Base-by-base conservation (phyloP, 2,888 invertebrate species). In the Alloplasta piceator region DNA sequence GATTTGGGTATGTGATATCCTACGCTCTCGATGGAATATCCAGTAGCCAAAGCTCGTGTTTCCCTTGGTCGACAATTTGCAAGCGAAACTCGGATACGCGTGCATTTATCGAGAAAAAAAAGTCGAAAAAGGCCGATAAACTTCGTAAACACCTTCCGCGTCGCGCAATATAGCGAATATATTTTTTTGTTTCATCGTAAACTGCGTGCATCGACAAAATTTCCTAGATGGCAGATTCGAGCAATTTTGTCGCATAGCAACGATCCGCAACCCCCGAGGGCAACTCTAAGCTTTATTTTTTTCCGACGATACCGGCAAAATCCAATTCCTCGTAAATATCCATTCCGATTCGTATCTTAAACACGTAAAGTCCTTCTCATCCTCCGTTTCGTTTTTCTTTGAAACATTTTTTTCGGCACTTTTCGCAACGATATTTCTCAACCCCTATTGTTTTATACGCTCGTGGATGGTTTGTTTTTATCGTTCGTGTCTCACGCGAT, bases 231-330 rank as follows among this genome's bases (percentile, higher is more conserved):
- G 26, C 26, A 26, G 26, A 26, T 26, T 26, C 26, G 64, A 55
- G 43, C 36, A 26, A 43, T 56, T 74, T 74, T 70, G 79, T 74
- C 64, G 79, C 74, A 38, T 43, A 64, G 68, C 56, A 64, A 74
- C 58, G 26, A 26, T 26, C 71, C 68, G 79, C 68, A 79, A 64
- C 74, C 79, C 79, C 74, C 58, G 63, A 58, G 79, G 79, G 26
- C 26, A 26, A 26, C 26, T 70, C 39, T 14, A 61, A 50, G n/a
- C 14, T 43, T 26, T 46, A 61, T 46, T 64, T 70, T 70, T 50
- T 56, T 6, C 71, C 48, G 43, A 43, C 10, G 10, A 43, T 7
- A 4, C 36, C 41, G 41, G 52, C 36, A 10, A 67, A 72, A 67
- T 38, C 61, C 61, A 64, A 64, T 72, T 36, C 12, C 36, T 43